These are phyloP conservation scores for Passer montanus DNA, from an alignment of 2,113 vertebrate species.

Conservation along the genomic window DNA sequence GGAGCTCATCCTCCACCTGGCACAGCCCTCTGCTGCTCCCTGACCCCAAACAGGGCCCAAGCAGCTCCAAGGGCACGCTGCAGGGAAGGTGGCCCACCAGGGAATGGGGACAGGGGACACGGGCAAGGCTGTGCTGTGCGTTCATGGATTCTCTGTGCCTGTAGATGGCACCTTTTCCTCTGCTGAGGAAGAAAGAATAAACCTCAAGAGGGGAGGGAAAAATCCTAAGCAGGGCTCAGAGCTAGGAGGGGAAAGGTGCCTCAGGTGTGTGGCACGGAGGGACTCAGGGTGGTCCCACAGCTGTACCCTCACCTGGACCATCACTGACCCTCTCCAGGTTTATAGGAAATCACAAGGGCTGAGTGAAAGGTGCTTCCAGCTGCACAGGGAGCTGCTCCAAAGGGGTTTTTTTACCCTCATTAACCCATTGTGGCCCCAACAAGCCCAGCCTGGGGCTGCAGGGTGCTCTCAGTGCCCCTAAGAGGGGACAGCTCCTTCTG, in stretches of 20 bases:
- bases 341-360: not conserved
- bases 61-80: accelerated
- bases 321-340: not conserved
- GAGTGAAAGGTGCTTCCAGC: not conserved
- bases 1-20: not conserved
- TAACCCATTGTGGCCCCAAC: not conserved
- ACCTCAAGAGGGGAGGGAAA: accelerated
- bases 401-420: not conserved
- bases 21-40: not conserved
- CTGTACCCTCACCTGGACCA: not conserved
- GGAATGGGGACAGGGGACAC: accelerated
- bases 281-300: not conserved
- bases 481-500: not conserved
- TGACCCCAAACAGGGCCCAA: too few species aligned
- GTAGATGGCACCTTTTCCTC: constrained; percentile 63
- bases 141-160: constrained; percentile 34
- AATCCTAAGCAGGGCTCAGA: not conserved
- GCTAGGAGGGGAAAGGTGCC: not conserved
- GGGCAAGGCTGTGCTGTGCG: not conserved
- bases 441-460: not conserved
- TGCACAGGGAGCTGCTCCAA: not conserved
- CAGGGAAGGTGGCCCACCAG: not conserved
- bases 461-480: not conserved
- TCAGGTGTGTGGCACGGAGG: accelerated
- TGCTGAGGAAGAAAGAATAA: not conserved